phyloP scores from a whole-genome alignment of 2,113 vertebrate genomes.

The Bungarus multicinctus region DNA sequence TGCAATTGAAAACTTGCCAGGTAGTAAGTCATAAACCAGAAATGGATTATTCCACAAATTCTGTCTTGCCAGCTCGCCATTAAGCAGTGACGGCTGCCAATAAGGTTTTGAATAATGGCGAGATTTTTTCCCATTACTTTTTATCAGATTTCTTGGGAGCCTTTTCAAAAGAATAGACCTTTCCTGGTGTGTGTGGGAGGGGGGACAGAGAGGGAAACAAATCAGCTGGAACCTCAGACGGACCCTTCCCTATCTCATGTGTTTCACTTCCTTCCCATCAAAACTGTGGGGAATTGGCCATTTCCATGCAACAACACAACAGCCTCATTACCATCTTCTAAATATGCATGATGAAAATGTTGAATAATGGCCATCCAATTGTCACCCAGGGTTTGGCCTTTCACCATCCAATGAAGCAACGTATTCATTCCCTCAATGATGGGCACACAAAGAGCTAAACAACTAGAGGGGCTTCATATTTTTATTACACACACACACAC shows the following conservation, averaged over 20 bases:
- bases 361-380: conserved; percentile 86
- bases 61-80: conserved; percentile 55
- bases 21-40: conserved; percentile 9
- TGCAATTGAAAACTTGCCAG: not conserved
- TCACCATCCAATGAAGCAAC: conserved; percentile 95
- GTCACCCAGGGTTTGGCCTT: conserved; percentile 91
- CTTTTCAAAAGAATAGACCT: conserved; percentile 52
- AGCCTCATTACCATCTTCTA: conserved; percentile 97
- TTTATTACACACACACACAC: not conserved
- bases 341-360: conserved; percentile 98
- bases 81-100: conserved; percentile 67
- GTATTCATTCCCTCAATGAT: conserved; percentile 88
- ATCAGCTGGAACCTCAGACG: conserved; percentile 69
- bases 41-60: conserved; percentile 9
- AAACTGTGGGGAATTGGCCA: conserved; percentile 83
- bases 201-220: conserved; percentile 35
- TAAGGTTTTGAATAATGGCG: conserved; percentile 55
- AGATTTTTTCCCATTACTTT: conserved; percentile 15
- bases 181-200: conserved; percentile 9
- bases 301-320: conserved; percentile 99
- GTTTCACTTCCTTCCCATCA: conserved; percentile 79
- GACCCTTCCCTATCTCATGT: conserved; percentile 70
- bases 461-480: conserved; percentile 58
- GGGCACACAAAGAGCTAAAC: conserved; percentile 79
- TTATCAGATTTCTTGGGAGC: conserved; percentile 47